phyloP scores from a whole-genome alignment of 1,140 invertebrate species.

The Dendroctonus valens region DNA sequence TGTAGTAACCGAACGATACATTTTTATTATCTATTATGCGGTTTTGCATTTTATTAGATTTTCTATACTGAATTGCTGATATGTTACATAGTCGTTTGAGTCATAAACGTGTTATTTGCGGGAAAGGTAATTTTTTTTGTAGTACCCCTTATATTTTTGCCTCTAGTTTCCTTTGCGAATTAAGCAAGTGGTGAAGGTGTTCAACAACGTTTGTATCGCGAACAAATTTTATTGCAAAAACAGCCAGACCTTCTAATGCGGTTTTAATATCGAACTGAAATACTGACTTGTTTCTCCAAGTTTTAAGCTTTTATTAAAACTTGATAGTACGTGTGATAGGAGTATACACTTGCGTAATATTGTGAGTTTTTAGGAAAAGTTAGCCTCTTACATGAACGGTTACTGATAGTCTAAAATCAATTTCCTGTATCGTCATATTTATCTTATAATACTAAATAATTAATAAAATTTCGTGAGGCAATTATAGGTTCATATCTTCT shows the following conservation, averaged over 20 bases:
- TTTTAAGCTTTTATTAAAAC: too few species aligned
- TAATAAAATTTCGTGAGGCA: slow-evolving; percentile 40
- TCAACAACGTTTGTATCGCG: too few species aligned
- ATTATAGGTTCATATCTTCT: slow-evolving; percentile 40
- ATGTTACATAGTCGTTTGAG: slow-evolving; percentile 13
- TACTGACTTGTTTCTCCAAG: too few species aligned
- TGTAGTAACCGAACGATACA: slow-evolving; percentile 25
- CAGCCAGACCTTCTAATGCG: too few species aligned
- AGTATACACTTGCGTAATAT: too few species aligned
- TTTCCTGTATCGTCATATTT: slow-evolving; percentile 27
- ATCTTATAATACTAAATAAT: slow-evolving; percentile 27
- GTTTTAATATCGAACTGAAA: too few species aligned
- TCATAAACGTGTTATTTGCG: slow-evolving; percentile 26
- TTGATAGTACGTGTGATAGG: too few species aligned
- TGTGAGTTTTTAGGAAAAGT: not conserved
- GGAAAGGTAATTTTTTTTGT: slow-evolving; percentile 38
- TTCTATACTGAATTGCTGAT: slow-evolving; percentile 6
- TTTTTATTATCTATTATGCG: slow-evolving; percentile 32
- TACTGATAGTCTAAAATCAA: not conserved
- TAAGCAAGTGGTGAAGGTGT: too few species aligned
- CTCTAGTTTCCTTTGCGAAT: slow-evolving; percentile 7
- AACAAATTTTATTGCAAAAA: too few species aligned
- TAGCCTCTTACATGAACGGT: too few species aligned
- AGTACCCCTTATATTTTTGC: slow-evolving; percentile 14
- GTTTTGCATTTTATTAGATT: slow-evolving; percentile 35